A percentile compares a stretch with the other conserved stretches of the same genome.
Evolutionary conservation across 2,888 invertebrate genomes (phyloP).

Genomic region (Pherbina coryleti): DNA sequence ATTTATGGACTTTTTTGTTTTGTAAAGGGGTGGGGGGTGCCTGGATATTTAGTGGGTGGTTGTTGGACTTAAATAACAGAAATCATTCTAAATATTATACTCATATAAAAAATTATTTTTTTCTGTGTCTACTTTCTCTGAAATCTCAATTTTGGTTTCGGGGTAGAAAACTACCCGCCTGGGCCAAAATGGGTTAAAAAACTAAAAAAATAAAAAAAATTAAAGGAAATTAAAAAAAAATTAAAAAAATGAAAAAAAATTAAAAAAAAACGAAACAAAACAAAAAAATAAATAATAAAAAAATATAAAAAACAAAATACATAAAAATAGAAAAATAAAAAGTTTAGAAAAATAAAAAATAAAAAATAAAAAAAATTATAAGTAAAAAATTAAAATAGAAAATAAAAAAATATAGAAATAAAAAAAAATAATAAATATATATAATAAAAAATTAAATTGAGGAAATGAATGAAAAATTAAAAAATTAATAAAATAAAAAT

Average conservation of each 20-base stretch:
- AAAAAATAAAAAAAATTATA: not conserved
- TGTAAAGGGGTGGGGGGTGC: too few species aligned
- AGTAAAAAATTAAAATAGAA: not conserved
- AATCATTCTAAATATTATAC: too few species aligned
- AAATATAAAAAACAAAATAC: not conserved
- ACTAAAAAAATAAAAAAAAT: not conserved
- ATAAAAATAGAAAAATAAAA: not conserved
- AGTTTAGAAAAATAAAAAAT: not conserved
- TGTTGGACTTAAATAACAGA: too few species aligned
- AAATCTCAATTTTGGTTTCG: too few species aligned
- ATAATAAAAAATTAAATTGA: not conserved
- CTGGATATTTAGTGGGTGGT: too few species aligned
- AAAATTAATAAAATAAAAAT: conserved; percentile 47
- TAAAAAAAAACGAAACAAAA: not conserved
- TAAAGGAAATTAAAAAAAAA: not conserved
- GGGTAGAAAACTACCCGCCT: too few species aligned
- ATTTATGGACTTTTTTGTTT: too few species aligned
- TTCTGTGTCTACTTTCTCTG: too few species aligned
- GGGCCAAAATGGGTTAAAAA: too few species aligned
- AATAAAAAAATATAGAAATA: not conserved
- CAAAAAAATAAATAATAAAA: not conserved
- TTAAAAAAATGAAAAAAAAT: not conserved
- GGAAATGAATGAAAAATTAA: conserved; percentile 17
- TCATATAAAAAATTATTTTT: too few species aligned
- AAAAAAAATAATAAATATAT: not conserved